A percentile compares a stretch with the other conserved stretches of the same genome.
Evolutionary conservation across 1,140 invertebrate species (phyloP).

Genomic region (Ceratina australensis): DNA sequence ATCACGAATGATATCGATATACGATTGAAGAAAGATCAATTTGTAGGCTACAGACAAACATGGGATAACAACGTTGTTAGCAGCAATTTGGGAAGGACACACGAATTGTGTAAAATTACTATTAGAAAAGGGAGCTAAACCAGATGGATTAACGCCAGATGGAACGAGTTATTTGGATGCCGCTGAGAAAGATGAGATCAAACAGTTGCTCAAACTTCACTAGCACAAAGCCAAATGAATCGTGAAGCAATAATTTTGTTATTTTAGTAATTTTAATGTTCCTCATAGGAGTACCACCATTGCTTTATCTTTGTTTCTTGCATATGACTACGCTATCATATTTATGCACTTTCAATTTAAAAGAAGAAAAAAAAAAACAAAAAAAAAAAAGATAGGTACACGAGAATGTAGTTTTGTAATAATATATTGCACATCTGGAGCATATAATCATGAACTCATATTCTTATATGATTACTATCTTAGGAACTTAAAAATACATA

Average conservation of each 20-base stretch:
- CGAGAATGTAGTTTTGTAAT: slow-evolving; percentile 57
- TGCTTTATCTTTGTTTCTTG: slow-evolving; percentile 73
- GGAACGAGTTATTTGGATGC: slow-evolving; percentile 92
- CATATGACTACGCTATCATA: slow-evolving; percentile 60
- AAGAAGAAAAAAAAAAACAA: slow-evolving; percentile 19
- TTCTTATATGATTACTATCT: slow-evolving; percentile 49
- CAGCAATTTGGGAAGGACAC: slow-evolving; percentile 98
- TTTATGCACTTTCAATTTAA: slow-evolving; percentile 63
- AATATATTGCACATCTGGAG: slow-evolving; percentile 57
- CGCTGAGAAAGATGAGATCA: slow-evolving; percentile 96
- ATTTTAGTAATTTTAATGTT: slow-evolving; percentile 76
- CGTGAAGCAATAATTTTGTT: slow-evolving; percentile 72
- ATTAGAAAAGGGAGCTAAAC: slow-evolving; percentile 92
- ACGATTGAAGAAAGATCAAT: slow-evolving; percentile 7
- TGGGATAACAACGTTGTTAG: slow-evolving; percentile 94
- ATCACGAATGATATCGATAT: not conserved
- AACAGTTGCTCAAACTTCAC: slow-evolving; percentile 82
- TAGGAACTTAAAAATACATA: slow-evolving; percentile 43
- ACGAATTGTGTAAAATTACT: slow-evolving; percentile 93
- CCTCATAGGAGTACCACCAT: slow-evolving; percentile 73
- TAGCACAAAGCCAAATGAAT: slow-evolving; percentile 72
- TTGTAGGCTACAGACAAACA: slow-evolving; percentile 93
- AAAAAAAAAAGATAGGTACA: slow-evolving; percentile 47
- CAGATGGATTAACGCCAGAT: slow-evolving; percentile 91
- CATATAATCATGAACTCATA: slow-evolving; percentile 55